Evolutionary conservation across 2,113 vertebrate genomes (phyloP).

Genomic region (Tupaia chinensis): DNA sequence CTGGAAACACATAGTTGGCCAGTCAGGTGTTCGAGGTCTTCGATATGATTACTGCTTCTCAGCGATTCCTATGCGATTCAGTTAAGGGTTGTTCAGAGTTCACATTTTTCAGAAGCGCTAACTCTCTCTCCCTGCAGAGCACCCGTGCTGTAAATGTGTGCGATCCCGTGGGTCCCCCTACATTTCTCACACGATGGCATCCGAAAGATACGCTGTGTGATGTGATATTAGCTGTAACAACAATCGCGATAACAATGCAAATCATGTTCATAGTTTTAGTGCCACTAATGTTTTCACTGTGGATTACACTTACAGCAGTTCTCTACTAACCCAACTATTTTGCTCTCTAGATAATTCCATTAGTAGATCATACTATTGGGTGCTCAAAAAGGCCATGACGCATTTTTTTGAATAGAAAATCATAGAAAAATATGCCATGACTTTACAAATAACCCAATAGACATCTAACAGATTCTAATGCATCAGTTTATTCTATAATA

Average conservation of each 20-base stretch:
- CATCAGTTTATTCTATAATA: neutral
- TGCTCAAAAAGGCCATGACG: no score
- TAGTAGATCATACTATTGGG: neutral
- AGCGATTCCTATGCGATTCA: neutral
- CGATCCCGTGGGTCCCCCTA: neutral
- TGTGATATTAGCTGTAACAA: neutral
- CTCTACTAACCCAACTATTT: neutral
- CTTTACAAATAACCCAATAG: neutral
- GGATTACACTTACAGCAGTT: neutral
- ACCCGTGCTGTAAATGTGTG: neutral
- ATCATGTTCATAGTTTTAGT: neutral
- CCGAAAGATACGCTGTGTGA: neutral
- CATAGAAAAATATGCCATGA: no score
- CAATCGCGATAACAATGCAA: neutral
- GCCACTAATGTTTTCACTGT: neutral
- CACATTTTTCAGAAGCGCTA: neutral
- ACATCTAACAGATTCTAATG: neutral
- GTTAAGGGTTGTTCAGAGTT: neutral
- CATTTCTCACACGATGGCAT: neutral
- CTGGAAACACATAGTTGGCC: neutral
- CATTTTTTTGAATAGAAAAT: no score
- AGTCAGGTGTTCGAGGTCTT: neutral
- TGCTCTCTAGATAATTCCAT: neutral
- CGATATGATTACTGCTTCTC: neutral
- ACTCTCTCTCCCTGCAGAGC: neutral